These are phyloP conservation scores for Sphaerodactylus townsendi DNA, from an alignment of 2,113 vertebrate species.

Conservation along the genomic window DNA sequence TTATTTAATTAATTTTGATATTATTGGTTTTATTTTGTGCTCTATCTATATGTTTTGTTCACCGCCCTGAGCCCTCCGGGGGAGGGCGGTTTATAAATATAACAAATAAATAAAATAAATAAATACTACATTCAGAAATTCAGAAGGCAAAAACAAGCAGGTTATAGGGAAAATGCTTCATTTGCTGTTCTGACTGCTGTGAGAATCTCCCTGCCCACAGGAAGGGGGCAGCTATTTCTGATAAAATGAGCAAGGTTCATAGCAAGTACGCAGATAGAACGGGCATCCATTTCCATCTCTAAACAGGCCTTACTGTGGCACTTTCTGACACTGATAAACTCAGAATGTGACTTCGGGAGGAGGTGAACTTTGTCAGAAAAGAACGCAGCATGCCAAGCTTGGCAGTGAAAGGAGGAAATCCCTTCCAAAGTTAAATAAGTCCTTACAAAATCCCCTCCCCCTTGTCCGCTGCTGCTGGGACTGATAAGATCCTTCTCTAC, in stretches of 20 bases:
- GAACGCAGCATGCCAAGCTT: not conserved
- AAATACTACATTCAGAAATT: not conserved
- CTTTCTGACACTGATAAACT: not conserved
- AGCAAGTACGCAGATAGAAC: not conserved
- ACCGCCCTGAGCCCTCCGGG: no score
- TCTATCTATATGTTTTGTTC: no score
- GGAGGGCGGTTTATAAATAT: no score
- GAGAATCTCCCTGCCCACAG: not conserved
- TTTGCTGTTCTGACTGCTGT: not conserved
- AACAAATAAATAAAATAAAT: no score
- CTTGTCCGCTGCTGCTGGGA: constrained; percentile 40
- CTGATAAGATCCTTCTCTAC: constrained; percentile 75
- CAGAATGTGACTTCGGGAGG: not conserved
- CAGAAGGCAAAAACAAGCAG: not conserved
- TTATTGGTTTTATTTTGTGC: no score
- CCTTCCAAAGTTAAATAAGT: constrained; percentile 22
- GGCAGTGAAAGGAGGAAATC: constrained; percentile 21
- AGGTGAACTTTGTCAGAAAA: constrained; percentile 5
- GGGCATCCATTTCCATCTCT: not conserved
- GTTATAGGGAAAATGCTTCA: not conserved
- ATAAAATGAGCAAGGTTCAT: not conserved
- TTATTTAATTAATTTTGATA: no score
- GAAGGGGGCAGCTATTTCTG: no score
- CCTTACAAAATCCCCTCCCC: constrained; percentile 23
- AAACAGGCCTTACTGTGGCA: not conserved